Conservation (phyloP, 2,113 vertebrate genomes). For the Cyprinodon brontotheroides region DNA sequence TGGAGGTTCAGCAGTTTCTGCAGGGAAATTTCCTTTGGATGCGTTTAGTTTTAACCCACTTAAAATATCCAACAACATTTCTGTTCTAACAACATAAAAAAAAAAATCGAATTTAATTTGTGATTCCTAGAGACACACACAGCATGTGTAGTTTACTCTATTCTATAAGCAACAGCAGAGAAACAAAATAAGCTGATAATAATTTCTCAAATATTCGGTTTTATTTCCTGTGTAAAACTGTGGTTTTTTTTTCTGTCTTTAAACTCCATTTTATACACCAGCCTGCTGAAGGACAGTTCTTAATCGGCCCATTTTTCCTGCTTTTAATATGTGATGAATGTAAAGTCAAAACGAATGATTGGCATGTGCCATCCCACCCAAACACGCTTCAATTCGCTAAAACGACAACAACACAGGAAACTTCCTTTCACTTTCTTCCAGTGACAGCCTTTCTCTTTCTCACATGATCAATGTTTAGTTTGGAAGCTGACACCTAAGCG, state of each 20-base stretch:
- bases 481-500: background rate
- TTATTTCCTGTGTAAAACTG: background rate
- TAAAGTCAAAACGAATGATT: background rate
- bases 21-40: constrained; percentile 23
- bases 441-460: background rate
- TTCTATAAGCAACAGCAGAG: background rate
- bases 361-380: background rate
- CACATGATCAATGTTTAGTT: background rate
- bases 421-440: background rate
- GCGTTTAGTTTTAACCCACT: background rate
- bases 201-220: background rate
- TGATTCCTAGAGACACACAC: too few species aligned
- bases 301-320: background rate
- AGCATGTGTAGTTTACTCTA: too few species aligned
- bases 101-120: background rate
- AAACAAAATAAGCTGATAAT: background rate
- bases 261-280: background rate
- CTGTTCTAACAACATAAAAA: background rate
- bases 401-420: background rate
- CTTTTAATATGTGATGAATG: background rate
- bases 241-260: too few species aligned
- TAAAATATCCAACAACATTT: background rate
- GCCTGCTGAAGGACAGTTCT: background rate
- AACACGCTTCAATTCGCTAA: background rate
- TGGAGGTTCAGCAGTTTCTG: constrained; percentile 27